Percentiles rank a stretch among this genome's conserved stretches.
Evolutionary conservation across 2,888 invertebrate genomes (phyloP).

Genomic region (Epiblema foenella): DNA sequence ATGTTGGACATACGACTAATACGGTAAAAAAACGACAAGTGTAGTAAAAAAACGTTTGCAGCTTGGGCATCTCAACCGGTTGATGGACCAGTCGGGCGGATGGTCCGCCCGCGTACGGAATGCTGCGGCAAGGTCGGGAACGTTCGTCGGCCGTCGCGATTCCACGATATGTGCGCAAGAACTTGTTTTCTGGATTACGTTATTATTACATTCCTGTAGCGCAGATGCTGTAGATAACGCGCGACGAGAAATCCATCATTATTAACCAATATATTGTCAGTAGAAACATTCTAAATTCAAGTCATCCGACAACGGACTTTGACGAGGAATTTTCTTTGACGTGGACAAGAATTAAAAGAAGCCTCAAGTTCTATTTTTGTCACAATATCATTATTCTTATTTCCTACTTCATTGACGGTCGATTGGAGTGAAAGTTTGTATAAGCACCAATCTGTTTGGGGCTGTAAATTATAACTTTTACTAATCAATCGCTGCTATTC

Average conservation of each 20-base stretch:
- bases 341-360: not conserved
- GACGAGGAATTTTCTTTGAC: not conserved
- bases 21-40: slow-evolving; percentile 7
- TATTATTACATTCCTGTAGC: slow-evolving; percentile 43
- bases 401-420: not conserved
- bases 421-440: not conserved
- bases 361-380: not conserved
- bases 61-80: slow-evolving; percentile 23
- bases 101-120: slow-evolving; percentile 56
- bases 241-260: slow-evolving; percentile 26
- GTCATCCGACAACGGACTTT: not conserved
- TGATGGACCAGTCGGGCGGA: slow-evolving; percentile 42
- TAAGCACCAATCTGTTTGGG: slow-evolving; percentile 21
- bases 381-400: not conserved
- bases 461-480: slow-evolving; percentile 50
- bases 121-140: slow-evolving; percentile 75
- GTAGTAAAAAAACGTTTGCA: not conserved
- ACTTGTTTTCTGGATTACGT: slow-evolving; percentile 44
- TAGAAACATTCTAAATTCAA: slow-evolving; percentile 9
- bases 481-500: slow-evolving; percentile 9
- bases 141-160: slow-evolving; percentile 71
- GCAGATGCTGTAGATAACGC: slow-evolving; percentile 28
- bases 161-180: slow-evolving; percentile 54
- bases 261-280: not conserved
- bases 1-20: not conserved